Percentiles rank a stretch among this genome's conserved stretches.
phyloP scores from a whole-genome alignment of 2,888 invertebrate genomes.

The Lithophane socia region DNA sequence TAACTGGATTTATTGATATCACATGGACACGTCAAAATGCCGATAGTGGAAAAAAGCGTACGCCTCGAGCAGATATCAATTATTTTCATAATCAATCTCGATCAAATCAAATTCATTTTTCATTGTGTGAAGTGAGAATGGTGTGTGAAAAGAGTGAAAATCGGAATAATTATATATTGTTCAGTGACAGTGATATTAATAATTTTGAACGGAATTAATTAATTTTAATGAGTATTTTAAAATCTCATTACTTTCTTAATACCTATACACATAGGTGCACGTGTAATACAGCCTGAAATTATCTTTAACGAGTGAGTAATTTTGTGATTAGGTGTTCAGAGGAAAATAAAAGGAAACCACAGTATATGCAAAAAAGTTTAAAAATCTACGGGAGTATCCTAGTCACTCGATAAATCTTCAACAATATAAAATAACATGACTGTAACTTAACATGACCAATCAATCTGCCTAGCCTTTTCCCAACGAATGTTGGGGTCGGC shows the following conservation, averaged over 20 bases:
- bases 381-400: neutral
- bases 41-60: constrained; percentile 25
- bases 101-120: constrained; percentile 37
- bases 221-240: neutral
- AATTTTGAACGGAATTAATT: no score
- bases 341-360: neutral
- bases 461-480: no score
- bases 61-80: constrained; percentile 35
- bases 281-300: neutral
- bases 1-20: constrained; percentile 47
- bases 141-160: no score
- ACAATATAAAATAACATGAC: neutral
- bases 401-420: neutral
- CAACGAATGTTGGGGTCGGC: no score
- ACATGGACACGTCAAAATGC: constrained; percentile 28
- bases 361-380: no score
- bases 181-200: neutral
- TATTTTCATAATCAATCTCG: constrained; percentile 42
- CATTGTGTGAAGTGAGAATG: constrained; percentile 11
- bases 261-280: neutral
- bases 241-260: no score
- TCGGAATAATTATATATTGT: neutral
- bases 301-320: constrained; percentile 2
- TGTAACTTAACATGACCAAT: neutral
- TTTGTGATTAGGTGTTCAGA: neutral